Evolutionary conservation across 2,888 invertebrate genomes (phyloP).

Genomic region (Agrilus biguttatus): DNA sequence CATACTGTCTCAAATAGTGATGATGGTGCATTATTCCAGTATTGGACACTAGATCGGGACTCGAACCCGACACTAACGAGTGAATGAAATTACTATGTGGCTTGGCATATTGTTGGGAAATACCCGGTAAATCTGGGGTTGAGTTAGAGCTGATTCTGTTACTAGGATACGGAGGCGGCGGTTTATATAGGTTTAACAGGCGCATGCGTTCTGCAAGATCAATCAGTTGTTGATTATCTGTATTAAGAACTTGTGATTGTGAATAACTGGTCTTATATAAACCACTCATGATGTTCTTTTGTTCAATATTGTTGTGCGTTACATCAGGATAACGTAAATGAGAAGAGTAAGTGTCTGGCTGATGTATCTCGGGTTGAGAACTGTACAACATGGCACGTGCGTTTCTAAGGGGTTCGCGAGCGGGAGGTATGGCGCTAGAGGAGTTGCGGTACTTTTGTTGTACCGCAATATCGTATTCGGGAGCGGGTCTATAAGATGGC

Average conservation of each 20-base stretch:
- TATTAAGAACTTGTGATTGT: constrained; percentile 18
- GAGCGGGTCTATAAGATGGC: constrained; percentile 80
- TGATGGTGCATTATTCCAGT: constrained; percentile 43
- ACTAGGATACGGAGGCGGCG: constrained; percentile 73
- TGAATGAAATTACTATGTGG: constrained; percentile 24
- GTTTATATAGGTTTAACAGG: constrained; percentile 58
- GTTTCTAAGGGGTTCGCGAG: constrained; percentile 15
- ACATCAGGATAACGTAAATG: constrained; percentile 49
- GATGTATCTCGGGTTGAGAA: constrained; percentile 63
- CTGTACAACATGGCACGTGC: constrained; percentile 39
- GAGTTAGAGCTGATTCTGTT: constrained; percentile 67
- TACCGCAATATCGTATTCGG: constrained; percentile 89
- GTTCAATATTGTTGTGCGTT: constrained; percentile 37
- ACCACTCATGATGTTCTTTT: constrained; percentile 16
- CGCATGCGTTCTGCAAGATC: constrained; percentile 39
- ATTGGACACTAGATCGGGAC: constrained; percentile 64
- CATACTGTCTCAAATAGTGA: constrained; percentile 15
- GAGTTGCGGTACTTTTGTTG: constrained; percentile 64
- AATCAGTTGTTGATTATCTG: constrained; percentile 15
- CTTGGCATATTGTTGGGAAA: constrained; percentile 37
- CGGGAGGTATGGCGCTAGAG: constrained; percentile 30
- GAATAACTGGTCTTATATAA: constrained; percentile 15
- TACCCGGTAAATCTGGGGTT: constrained; percentile 69
- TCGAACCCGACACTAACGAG: constrained; percentile 55
- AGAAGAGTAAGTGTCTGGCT: constrained; percentile 29